Base-by-base conservation (phyloP, 1,140 invertebrate genomes). In the Drosophila azteca region DNA sequence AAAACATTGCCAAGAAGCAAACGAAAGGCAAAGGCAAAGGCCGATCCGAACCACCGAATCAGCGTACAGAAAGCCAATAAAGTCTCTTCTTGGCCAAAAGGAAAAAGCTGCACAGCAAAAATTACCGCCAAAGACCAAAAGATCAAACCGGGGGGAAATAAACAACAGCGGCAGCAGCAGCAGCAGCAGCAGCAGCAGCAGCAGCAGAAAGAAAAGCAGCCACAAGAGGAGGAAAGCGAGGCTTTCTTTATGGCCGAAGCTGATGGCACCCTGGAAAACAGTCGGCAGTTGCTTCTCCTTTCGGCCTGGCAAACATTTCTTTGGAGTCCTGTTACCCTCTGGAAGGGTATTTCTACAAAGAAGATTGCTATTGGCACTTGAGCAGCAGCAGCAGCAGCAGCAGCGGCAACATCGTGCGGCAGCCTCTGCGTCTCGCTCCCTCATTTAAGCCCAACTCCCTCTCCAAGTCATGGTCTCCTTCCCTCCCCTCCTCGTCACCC, bases 41-140 rank as follows among this genome's bases (percentile, higher is more conserved):
- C 50, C 35, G 45, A 39, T 17, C 15, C n/a, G 48, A 51, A 39
- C 22, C 54, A 9, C 66, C 20, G 52, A 57, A 24, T 5, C 24
- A 24, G 3, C 24, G 24, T 5, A 24, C 69, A 29, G 65, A 75
- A 73, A 80, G 79, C 73, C 78, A 82, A 81, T 77, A 77, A 74
- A 83, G 75, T 57, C 35, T 3, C 35, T 39, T 39, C 68, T 80
- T 77, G 66, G 69, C 59, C 59, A 45, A 59, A 60, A 73, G 62
- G 60, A 84, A 80, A 84, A 84, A 72, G 71, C 62, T 72, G 79
- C 69, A 69, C 69, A 83, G 71, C 3, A 87, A 87, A 87, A 87
- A 87, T 87, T 88, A 87, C 83, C 83, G 83, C 83, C 83, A 87
- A 87, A 87, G 83, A 83, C 79, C 83, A 88, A 87, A 87, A 87